Evolutionary conservation across 2,113 vertebrate species (phyloP).

Genomic region (Shinisaurus crocodilurus): DNA sequence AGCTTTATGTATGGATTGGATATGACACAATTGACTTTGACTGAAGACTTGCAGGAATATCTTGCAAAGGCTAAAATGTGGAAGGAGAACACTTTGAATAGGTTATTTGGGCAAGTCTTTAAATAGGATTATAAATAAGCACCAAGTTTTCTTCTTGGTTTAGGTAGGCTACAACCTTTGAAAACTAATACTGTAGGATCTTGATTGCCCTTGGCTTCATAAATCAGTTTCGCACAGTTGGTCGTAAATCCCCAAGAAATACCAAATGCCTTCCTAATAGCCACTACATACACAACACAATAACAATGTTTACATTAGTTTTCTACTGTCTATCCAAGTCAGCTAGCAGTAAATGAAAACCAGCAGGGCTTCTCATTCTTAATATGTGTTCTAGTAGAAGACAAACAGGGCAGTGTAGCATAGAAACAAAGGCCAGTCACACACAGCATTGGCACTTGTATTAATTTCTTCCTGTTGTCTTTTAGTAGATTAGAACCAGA

Average conservation of each 20-base stretch:
- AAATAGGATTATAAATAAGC: neutral
- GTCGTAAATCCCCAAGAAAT: constrained; percentile 19
- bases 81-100: neutral
- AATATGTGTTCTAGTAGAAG: constrained; percentile 17
- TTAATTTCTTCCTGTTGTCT: neutral
- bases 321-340: constrained; percentile 10
- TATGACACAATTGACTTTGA: neutral
- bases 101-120: constrained; percentile 1
- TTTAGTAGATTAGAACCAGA: neutral
- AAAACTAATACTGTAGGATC: neutral
- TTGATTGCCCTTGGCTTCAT: neutral
- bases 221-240: neutral
- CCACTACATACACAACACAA: neutral
- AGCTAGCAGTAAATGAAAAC: constrained; percentile 31
- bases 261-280: constrained; percentile 15
- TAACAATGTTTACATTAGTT: constrained; percentile 7
- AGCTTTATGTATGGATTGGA: neutral
- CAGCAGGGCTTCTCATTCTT: constrained; percentile 31
- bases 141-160: neutral
- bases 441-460: neutral
- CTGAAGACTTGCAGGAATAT: neutral
- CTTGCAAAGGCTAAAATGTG: neutral
- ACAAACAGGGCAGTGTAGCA: neutral
- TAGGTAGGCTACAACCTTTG: neutral
- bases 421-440: neutral